Evolutionary conservation across 2,113 vertebrate genomes (phyloP).

Genomic region (Cynoglossus semilaevis): DNA sequence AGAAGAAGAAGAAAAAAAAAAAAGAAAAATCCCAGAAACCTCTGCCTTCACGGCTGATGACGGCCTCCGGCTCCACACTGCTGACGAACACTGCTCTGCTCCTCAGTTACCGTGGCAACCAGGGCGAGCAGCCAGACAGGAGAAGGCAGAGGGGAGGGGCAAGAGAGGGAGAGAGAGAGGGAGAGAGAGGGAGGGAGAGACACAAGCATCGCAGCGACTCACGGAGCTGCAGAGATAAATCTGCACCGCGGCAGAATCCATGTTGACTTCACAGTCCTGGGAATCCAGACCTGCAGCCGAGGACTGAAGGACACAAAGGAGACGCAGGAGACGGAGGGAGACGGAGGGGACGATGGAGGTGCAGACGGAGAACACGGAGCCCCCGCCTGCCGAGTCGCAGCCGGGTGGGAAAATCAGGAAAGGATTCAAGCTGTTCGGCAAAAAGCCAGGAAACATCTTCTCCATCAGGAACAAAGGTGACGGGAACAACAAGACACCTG

Average conservation of each 20-base stretch:
- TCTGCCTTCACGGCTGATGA: slow-evolving; percentile 73
- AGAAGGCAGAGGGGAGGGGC: slow-evolving; percentile 80
- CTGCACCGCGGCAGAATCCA: slow-evolving; percentile 35
- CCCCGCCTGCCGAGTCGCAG: slow-evolving; percentile 78
- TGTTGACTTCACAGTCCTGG: slow-evolving; percentile 21
- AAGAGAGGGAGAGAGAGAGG: slow-evolving; percentile 71
- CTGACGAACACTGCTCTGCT: slow-evolving; percentile 87
- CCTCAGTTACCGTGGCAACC: slow-evolving; percentile 92
- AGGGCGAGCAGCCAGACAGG: slow-evolving; percentile 79
- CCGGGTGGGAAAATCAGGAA: slow-evolving; percentile 92
- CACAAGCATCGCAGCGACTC: slow-evolving; percentile 76
- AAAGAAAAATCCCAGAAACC: slow-evolving; percentile 50
- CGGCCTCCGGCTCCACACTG: slow-evolving; percentile 82
- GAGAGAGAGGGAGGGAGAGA: slow-evolving; percentile 66
- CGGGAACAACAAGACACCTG: slow-evolving; percentile 78
- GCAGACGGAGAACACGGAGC: slow-evolving; percentile 84
- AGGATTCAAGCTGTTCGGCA: slow-evolving; percentile 95
- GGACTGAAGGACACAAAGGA: slow-evolving; percentile 36
- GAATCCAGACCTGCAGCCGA: slow-evolving; percentile 41
- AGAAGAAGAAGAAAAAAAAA: slow-evolving; percentile 40
- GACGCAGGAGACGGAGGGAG: too few relatives aligned
- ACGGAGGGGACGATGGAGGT: slow-evolving; percentile 88
- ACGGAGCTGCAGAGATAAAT: slow-evolving; percentile 40
- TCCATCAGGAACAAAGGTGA: slow-evolving; percentile 87
- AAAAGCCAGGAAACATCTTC: slow-evolving; percentile 90